Evolutionary conservation across 1,140 invertebrate species (phyloP).

Genomic region (Gyrodactylus bullatarudis): DNA sequence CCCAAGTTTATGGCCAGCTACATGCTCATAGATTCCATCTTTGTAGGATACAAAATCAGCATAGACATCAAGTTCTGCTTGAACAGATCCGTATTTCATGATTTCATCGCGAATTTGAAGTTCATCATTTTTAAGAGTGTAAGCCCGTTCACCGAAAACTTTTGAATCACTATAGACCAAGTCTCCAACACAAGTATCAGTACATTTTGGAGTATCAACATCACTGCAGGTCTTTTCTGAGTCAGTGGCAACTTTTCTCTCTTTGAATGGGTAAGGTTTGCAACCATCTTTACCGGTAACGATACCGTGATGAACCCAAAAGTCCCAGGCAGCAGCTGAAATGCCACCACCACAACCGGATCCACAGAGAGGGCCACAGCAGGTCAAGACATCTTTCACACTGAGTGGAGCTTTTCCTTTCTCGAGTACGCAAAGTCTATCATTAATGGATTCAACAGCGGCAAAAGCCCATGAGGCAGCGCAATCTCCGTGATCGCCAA

Average conservation of each 20-base stretch:
- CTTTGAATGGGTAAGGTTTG: constrained; percentile 38
- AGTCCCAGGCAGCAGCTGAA: constrained; percentile 38
- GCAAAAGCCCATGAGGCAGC: constrained; percentile 2
- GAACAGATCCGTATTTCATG: constrained; percentile 51
- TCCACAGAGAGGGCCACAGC: constrained; percentile 28
- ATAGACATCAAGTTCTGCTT: constrained; percentile 57
- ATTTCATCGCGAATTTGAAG: constrained; percentile 46
- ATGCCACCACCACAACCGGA: constrained; percentile 44
- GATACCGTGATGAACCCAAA: constrained; percentile 24
- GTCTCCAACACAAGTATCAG: constrained; percentile 29
- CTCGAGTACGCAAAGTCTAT: not conserved
- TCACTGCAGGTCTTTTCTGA: constrained; percentile 30
- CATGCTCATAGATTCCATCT: constrained; percentile 48
- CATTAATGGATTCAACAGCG: not conserved
- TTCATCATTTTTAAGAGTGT: constrained; percentile 20
- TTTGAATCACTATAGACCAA: constrained; percentile 22
- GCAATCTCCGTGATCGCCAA: constrained; percentile 2
- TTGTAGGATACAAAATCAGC: constrained; percentile 53
- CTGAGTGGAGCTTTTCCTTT: not conserved
- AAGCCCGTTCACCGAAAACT: not conserved
- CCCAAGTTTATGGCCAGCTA: constrained; percentile 34
- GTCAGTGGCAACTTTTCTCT: constrained; percentile 55
- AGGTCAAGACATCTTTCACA: not conserved
- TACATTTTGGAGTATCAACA: constrained; percentile 40
- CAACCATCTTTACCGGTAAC: constrained; percentile 52